Base-by-base conservation (phyloP, 2,888 invertebrate genomes). In the Pachydiplax longipennis region DNA sequence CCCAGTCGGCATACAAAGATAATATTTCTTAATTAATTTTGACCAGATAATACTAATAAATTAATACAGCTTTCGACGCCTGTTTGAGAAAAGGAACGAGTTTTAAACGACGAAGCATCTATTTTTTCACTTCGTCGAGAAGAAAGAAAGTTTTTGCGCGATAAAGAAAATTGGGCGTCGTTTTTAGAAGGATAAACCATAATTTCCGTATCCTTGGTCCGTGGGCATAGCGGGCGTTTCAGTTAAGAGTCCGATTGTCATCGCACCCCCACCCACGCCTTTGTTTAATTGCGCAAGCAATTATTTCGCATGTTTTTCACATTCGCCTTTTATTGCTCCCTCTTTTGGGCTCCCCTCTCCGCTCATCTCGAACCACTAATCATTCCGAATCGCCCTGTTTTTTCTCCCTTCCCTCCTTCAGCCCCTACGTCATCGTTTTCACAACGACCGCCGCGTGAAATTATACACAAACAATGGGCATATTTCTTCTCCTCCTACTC, bases 391-490 rank as follows among this genome's bases (percentile, higher is more conserved):
- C 87, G 87, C 61, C 35, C 87, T 22, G 37, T n/a, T 35, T 37
- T 18, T 61, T 31, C 83, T 31, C 65, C 35, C 61, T 31, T 31
- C n/a, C 65, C 35, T 31, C 53, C 82, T 25, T 53, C 18, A 12
- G 8, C n/a, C 48, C 83, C 87, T 87, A 87, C 87, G 87, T 87
- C 87, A 87, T 87, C 87, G 87, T 87, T 87, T 87, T 87, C 87
- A 87, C 61, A 87, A 58, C 83, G 83, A 83, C 58, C 83, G 61
- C 61, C 61, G 87, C 87, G 87, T 87, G 87, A 87, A 87, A 87
- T 87, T 87, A 87, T 87, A 87, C 87, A 87, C 87, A 87, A 87
- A 87, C 87, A 87, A 87, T 87, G 87, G 87, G 87, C 87, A 87
- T 87, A 87, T 87, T 87, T 87, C 87, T 87, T 87, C 87, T 83